Percentiles rank a stretch among this genome's conserved stretches.
phyloP scores from a whole-genome alignment of 1,140 invertebrate species.

The Adoxophyes honmai region DNA sequence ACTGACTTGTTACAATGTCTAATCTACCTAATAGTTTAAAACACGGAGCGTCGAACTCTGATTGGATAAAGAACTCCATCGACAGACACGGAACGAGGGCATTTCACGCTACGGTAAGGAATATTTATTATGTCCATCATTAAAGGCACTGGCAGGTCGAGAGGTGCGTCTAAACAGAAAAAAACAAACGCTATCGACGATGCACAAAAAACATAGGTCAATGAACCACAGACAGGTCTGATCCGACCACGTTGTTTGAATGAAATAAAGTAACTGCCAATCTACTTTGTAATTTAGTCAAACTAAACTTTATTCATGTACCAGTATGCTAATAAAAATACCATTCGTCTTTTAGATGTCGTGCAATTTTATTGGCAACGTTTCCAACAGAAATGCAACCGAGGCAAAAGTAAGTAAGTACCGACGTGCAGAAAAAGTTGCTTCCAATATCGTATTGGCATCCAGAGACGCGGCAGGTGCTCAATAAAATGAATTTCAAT shows the following conservation, averaged over 20 bases:
- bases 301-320: neutral
- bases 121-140: constrained; percentile 11
- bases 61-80: neutral
- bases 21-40: too few species aligned
- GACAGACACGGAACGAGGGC: neutral
- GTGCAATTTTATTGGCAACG: too few species aligned
- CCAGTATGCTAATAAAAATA: neutral
- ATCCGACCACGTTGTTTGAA: neutral
- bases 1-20: too few species aligned
- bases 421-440: neutral
- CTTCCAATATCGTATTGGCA: constrained; percentile 14
- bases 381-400: neutral
- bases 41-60: neutral
- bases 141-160: constrained; percentile 8
- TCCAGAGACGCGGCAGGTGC: constrained; percentile 21
- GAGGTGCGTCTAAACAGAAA: constrained; percentile 3
- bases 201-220: constrained; percentile 4
- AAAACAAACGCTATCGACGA: neutral
- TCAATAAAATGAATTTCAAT: constrained; percentile 31
- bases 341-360: neutral
- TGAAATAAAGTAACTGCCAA: neutral
- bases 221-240: neutral
- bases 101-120: neutral
- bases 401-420: too few species aligned
- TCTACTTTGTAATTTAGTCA: neutral